A percentile compares a stretch with the other conserved stretches of the same genome.
These are phyloP conservation scores for Lasiurus borealis DNA, from an alignment of 2,113 vertebrate species.

Conservation along the genomic window DNA sequence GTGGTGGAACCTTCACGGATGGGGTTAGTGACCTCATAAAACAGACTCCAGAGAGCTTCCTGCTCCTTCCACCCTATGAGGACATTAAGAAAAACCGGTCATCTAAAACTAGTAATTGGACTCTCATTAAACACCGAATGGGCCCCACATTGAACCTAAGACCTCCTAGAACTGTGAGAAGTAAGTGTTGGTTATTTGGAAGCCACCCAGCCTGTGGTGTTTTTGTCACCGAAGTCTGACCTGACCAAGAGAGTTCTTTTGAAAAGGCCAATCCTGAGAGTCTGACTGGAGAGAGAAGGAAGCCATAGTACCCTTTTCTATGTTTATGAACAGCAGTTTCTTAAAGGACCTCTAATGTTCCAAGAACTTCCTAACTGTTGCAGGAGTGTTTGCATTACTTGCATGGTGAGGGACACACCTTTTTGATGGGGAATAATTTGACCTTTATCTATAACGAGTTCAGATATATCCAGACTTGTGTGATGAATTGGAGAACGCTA, in stretches of 20 bases:
- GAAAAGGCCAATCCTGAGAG: neutral
- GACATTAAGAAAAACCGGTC: neutral
- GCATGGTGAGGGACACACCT: fast-evolving
- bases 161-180: neutral
- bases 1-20: neutral
- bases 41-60: neutral
- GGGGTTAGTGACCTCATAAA: neutral
- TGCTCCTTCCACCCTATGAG: neutral
- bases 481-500: neutral
- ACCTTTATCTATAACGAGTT: neutral
- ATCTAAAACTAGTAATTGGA: neutral
- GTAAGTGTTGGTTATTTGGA: neutral
- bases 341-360: neutral
- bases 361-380: neutral
- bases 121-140: neutral
- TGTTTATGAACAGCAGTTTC: neutral
- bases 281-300: neutral
- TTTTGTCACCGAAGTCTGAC: neutral
- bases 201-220: neutral
- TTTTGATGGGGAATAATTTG: neutral
- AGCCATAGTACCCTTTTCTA: neutral
- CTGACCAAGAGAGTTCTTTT: neutral
- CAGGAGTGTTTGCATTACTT: neutral
- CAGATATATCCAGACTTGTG: neutral
- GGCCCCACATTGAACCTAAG: neutral